phyloP scores from a whole-genome alignment of 1,140 invertebrate species.

The Rhynchophorus ferrugineus region DNA sequence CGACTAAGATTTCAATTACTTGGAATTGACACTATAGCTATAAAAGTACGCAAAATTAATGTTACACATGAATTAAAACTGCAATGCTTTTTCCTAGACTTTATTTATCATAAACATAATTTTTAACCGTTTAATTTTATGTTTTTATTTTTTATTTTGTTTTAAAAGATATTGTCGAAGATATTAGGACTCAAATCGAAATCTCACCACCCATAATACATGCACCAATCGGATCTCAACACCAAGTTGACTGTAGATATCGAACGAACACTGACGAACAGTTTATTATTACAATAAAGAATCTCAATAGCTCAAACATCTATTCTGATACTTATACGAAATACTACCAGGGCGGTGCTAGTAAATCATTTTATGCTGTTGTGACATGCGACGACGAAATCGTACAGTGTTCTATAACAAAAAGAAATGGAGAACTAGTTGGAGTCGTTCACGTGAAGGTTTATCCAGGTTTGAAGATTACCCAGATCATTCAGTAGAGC shows the following conservation, averaged over 20 bases:
- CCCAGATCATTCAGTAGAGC: conserved; percentile 19
- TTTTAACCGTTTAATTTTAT: too few species aligned
- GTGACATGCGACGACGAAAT: conserved; percentile 31
- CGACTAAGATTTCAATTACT: too few species aligned
- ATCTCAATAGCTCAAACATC: conserved; percentile 9
- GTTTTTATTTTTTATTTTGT: too few species aligned
- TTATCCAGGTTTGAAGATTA: conserved; percentile 24
- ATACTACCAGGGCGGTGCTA: conserved; percentile 10
- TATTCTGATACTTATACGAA: conserved; percentile 8
- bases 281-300: too few species aligned
- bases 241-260: conserved; percentile 48
- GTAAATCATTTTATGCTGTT: conserved; percentile 26
- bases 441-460: conserved; percentile 26
- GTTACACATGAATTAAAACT: too few species aligned
- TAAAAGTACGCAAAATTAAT: too few species aligned
- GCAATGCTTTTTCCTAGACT: too few species aligned
- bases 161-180: too few species aligned
- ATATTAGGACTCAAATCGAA: too few species aligned
- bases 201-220: conserved; percentile 43
- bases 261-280: conserved; percentile 28
- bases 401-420: conserved; percentile 38
- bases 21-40: too few species aligned
- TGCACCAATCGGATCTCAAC: conserved; percentile 36
- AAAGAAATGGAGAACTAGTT: conserved; percentile 30
- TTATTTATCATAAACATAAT: too few species aligned